phyloP scores from a whole-genome alignment of 2,888 invertebrate genomes.

The Cantharis flavilabris region DNA sequence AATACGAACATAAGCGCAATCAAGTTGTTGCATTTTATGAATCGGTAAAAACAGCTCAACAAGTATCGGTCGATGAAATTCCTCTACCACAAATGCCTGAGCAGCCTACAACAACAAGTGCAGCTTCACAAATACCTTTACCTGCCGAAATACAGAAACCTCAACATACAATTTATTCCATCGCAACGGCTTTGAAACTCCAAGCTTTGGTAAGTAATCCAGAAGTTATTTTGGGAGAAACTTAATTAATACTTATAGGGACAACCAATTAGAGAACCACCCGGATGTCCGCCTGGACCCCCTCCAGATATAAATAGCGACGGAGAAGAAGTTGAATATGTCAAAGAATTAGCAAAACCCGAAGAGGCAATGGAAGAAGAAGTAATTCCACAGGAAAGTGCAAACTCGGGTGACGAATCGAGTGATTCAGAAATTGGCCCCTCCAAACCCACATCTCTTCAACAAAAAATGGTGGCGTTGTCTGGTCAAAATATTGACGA shows the following conservation, averaged over 20 bases:
- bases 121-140: constrained; percentile 49
- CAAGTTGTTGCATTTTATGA: constrained; percentile 92
- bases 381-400: constrained; percentile 44
- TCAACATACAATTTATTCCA: constrained; percentile 55
- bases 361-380: constrained; percentile 59
- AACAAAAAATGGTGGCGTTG: constrained; percentile 85
- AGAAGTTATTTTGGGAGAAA: background rate
- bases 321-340: constrained; percentile 57
- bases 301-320: constrained; percentile 75
- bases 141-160: constrained; percentile 51
- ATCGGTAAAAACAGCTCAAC: constrained; percentile 93
- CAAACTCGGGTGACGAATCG: constrained; percentile 27
- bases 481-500: constrained; percentile 91
- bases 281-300: constrained; percentile 86
- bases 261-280: constrained; percentile 67
- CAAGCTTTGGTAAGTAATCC: constrained; percentile 48
- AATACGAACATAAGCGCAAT: constrained; percentile 88
- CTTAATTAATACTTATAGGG: constrained; percentile 50
- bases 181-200: constrained; percentile 54
- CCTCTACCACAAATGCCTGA: constrained; percentile 79
- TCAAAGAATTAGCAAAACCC: constrained; percentile 35
- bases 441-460: constrained; percentile 74
- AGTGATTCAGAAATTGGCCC: constrained; percentile 20
- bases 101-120: constrained; percentile 46
- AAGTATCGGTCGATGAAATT: constrained; percentile 94